Percentiles rank a stretch among this genome's conserved stretches.
Conservation (phyloP, 2,888 invertebrate species). For the Agrotis clavis region DNA sequence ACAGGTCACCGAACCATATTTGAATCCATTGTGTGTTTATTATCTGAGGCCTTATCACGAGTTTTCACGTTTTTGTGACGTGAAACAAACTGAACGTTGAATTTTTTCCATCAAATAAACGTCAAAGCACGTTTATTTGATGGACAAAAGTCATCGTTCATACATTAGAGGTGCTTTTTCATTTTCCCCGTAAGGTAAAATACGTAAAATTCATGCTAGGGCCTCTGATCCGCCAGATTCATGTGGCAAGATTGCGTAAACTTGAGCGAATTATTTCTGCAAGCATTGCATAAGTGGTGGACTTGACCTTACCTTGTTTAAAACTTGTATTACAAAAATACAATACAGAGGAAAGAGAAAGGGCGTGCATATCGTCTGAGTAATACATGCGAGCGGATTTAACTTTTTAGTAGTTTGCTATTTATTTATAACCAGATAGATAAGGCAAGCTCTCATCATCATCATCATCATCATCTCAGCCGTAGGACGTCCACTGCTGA, state of each 20-base stretch:
- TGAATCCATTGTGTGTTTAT: slow-evolving; percentile 52
- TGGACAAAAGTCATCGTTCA: too few relatives aligned
- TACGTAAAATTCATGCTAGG: too few relatives aligned
- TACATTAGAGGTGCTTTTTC: too few relatives aligned
- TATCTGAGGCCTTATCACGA: slow-evolving; percentile 17
- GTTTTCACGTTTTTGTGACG: too few relatives aligned
- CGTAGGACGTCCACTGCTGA: too few relatives aligned
- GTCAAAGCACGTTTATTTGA: too few relatives aligned
- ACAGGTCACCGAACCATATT: slow-evolving; percentile 33
- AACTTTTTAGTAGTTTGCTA: neutral
- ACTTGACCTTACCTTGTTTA: slow-evolving; percentile 28
- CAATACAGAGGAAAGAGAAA: neutral
- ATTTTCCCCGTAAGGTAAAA: too few relatives aligned
- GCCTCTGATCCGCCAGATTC: slow-evolving; percentile 10
- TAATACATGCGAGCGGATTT: neutral
- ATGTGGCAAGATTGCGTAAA: slow-evolving; percentile 9
- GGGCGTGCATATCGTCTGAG: neutral
- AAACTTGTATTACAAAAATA: slow-evolving; percentile 10
- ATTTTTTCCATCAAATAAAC: too few relatives aligned
- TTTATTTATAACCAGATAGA: too few relatives aligned
- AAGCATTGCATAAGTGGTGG: slow-evolving; percentile 6
- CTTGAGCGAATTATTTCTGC: slow-evolving; percentile 19
- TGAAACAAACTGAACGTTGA: too few relatives aligned
- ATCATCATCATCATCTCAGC: too few relatives aligned
- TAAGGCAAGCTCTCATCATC: too few relatives aligned